Conservation (phyloP, 2,113 vertebrate species). For the Myrmecobius fasciatus region DNA sequence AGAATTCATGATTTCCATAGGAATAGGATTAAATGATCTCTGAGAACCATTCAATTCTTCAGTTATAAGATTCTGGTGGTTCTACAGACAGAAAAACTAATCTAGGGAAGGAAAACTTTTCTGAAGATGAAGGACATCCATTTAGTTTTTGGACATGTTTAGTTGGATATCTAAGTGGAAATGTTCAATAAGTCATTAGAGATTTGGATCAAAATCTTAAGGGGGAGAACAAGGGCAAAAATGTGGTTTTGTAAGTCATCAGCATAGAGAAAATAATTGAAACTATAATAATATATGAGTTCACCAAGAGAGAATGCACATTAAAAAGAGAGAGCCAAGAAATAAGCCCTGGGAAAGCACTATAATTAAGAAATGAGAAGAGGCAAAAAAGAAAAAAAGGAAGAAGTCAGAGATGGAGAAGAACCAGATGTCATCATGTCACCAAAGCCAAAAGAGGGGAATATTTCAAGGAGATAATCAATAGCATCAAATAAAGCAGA, state of each 20-base stretch:
- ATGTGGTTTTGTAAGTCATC: background rate
- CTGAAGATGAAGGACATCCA: background rate
- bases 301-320: background rate
- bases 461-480: background rate
- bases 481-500: background rate
- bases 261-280: background rate
- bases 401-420: background rate
- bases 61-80: background rate
- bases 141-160: background rate
- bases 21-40: background rate
- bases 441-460: background rate
- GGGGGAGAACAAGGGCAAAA: background rate
- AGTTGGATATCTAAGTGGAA: background rate
- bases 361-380: background rate
- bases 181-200: background rate
- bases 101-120: background rate
- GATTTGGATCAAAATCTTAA: background rate
- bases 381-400: background rate
- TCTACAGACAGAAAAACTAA: background rate
- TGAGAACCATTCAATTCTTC: background rate
- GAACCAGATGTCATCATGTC: background rate
- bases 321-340: background rate
- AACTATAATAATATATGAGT: background rate
- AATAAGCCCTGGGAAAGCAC: background rate
- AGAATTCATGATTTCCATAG: background rate